Base-by-base conservation (phyloP, 2,113 vertebrate species). In the Prietella phreatophila region DNA sequence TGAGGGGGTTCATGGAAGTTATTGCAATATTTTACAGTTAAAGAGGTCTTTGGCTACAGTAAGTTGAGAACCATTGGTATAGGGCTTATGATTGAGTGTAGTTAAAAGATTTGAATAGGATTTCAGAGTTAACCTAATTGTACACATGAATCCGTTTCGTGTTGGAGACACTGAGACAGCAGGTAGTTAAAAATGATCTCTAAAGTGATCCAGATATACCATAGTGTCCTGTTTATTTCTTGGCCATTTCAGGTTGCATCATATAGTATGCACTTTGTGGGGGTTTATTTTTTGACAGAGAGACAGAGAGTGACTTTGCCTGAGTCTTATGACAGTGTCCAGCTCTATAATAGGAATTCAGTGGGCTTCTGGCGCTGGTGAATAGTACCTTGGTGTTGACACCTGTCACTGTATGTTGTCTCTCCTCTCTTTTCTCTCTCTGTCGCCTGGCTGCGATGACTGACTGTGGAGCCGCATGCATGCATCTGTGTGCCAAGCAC, bases 401-500 rank as follows among this genome's bases (percentile, higher is more conserved):
- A 94, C 91, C 91, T 94, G 92, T 89, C 91, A 89, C 73, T 60
- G 82, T 19, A 92, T 87, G 84, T 75, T 42, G 82, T 87, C 75
- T 83, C 83, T 75, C 69, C 47, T 56, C 33, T 53, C 79, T 63
- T 80, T 82, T 33, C 80, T 83, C 81, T 82, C 83, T 60, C 50
- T 88, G 58, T 87, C 30, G 85, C 67, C 86, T 76, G 83, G 86
- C 88, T 87, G 93, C 55, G 61, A 82, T 79, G 85, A 73, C 56
- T 79, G 85, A 73, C 56, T 76, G 61, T 92, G 93, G 92, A 93
- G 80, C 83, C 42, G 61, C 95, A 93, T 93, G 75, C 89, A 25
- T 25, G 89, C 93, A 92, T 94, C 94, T 95, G 93, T 92, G 91
- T 94, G 91, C 89, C 90, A 86, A 92, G 89, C 88, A 92, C 87